Evolutionary conservation across 2,888 invertebrate species (phyloP).

Genomic region (Caenorhabditis parvicauda): DNA sequence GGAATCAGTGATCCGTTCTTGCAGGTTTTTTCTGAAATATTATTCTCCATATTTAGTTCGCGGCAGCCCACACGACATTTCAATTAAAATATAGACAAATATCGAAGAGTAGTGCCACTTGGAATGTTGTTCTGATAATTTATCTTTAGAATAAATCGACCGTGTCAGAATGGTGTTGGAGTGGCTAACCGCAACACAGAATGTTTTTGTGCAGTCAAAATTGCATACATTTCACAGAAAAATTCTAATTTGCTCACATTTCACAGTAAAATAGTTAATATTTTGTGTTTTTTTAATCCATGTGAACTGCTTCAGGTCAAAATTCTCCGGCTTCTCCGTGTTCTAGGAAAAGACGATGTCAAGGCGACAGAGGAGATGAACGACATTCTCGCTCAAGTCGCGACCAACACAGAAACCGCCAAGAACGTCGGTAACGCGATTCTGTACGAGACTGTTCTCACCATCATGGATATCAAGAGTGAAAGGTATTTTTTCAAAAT

Average conservation of each 20-base stretch:
- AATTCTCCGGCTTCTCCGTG: conserved; percentile 86
- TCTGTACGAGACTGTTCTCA: conserved; percentile 97
- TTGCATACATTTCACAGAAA: too few relatives aligned
- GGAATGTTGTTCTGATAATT: neutral
- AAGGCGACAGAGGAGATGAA: conserved; percentile 99
- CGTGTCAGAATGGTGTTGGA: too few relatives aligned
- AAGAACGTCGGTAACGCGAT: conserved; percentile 99
- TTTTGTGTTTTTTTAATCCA: neutral
- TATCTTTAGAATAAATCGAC: too few relatives aligned
- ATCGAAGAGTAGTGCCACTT: too few relatives aligned
- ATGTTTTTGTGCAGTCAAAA: too few relatives aligned
- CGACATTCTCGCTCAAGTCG: conserved; percentile 97
- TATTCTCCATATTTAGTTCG: neutral
- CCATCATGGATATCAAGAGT: conserved; percentile 98
- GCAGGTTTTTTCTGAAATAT: conserved; percentile 73
- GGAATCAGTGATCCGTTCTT: conserved; percentile 99
- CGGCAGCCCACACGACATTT: neutral
- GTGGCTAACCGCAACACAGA: too few relatives aligned
- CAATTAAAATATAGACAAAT: too few relatives aligned
- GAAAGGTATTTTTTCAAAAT: conserved; percentile 67
- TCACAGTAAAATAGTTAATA: neutral
- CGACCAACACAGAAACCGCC: conserved; percentile 98
- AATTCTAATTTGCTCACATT: too few relatives aligned
- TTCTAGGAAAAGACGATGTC: conserved; percentile 90
- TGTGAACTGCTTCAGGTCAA: conserved; percentile 76